Evolutionary conservation across 2,888 invertebrate species (phyloP), one percentile per base, ranked within the genome.

Genomic region (Sthenelais limicola): DNA sequence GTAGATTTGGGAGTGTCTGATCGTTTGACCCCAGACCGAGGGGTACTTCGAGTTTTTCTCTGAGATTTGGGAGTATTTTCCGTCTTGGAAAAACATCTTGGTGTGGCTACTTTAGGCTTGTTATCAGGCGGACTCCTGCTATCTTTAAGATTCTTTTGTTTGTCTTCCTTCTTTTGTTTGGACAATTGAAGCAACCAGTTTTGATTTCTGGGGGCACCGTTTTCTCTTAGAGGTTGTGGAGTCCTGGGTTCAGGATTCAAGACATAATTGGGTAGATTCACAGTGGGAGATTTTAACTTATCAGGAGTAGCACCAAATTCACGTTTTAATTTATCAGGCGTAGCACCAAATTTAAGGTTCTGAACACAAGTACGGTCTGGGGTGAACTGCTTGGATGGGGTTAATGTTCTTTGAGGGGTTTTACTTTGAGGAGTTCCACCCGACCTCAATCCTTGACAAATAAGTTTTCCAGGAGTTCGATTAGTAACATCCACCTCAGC

Each of bases 261-360:
- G 26, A 74, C 74, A 72, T 74, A 74, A 51, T 74, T 74, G 24
- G 74, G 74, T n/a, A 74, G 54, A 32, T 72, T 69, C 35, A 58
- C 33, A 3, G 74, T 74, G 0, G 72, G 74, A 0, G 74, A 74
- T 24, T 54, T 21, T 18, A 62, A n/a, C 30, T 54, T 68, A 5
- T 48, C 51, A 5, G 33, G 3, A 3, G 21, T 30, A 21, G n/a
- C 21, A 28, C 18, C 21, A 51, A 51, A 51, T 18, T 51, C 51
- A 51, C 26, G 21, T 24, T 51, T 26, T 24, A 18, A 21, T 7
- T 7, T 26, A 51, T 21, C 56, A 56, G 28, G 4, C 7, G 30
- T 56, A 3, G 18, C 28, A 18, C 56, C 56, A 56, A 56, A 56
- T 26, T 56, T 26, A 9, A 56, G 28, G 26, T 56, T 56, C 26